Percentiles rank a stretch among this genome's conserved stretches.
These are phyloP conservation scores for Columbina picui DNA, from an alignment of 2,113 vertebrate genomes.

Conservation along the genomic window DNA sequence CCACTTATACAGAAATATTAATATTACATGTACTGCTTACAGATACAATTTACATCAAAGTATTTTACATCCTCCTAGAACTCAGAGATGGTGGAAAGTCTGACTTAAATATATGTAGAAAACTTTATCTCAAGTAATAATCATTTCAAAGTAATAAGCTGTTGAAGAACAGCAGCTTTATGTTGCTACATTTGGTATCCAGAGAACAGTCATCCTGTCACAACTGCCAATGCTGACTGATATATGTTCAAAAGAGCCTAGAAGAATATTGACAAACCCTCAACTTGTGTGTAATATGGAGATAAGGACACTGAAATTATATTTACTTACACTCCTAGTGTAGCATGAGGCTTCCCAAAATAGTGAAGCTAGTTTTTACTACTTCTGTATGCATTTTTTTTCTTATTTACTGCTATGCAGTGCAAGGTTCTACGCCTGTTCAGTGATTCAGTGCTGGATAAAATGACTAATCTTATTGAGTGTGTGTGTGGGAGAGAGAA, in stretches of 20 bases:
- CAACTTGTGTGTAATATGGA: slow-evolving; percentile 70
- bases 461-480: not conserved
- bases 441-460: not conserved
- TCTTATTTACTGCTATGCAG: not conserved
- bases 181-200: slow-evolving; percentile 68
- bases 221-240: slow-evolving; percentile 73
- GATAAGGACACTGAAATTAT: slow-evolving; percentile 77
- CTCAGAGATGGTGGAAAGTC: slow-evolving; percentile 41
- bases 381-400: not conserved
- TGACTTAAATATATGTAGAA: slow-evolving; percentile 54
- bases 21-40: slow-evolving; percentile 43
- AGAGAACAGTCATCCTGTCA: slow-evolving; percentile 64
- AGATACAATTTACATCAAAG: slow-evolving; percentile 72
- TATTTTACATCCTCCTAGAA: slow-evolving; percentile 51
- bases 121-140: slow-evolving; percentile 76
- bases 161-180: slow-evolving; percentile 70
- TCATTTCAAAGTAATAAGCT: slow-evolving; percentile 76
- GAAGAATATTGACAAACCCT: slow-evolving; percentile 77
- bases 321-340: slow-evolving; percentile 59
- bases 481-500: not conserved
- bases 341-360: slow-evolving; percentile 48
- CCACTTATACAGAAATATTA: slow-evolving; percentile 53
- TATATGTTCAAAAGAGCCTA: slow-evolving; percentile 73
- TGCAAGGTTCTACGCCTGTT: not conserved
- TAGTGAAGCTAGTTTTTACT: slow-evolving; percentile 33